Conservation (phyloP, 2,888 invertebrate species). For the Archaeoteleia sp. region DNA sequence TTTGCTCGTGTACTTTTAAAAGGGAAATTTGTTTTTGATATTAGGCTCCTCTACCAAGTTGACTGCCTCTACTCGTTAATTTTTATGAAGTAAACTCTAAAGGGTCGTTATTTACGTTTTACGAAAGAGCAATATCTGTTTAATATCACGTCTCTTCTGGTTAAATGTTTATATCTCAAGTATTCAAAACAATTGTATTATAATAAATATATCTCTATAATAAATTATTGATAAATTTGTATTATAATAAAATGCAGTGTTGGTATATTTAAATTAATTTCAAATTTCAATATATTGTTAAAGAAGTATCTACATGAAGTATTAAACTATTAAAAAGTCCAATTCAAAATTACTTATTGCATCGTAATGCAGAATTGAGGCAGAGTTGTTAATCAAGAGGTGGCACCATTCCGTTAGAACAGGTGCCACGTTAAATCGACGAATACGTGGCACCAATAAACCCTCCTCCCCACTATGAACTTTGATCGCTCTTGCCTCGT, state of each 20-base stretch:
- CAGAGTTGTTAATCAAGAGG: slow-evolving; percentile 8
- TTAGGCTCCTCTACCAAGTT: slow-evolving; percentile 55
- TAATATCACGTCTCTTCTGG: neutral
- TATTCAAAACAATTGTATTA: too few species aligned
- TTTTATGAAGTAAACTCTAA: slow-evolving; percentile 47
- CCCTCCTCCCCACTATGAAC: slow-evolving; percentile 57
- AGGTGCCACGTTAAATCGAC: slow-evolving; percentile 36
- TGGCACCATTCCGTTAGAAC: slow-evolving; percentile 23
- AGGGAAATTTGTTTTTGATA: slow-evolving; percentile 66
- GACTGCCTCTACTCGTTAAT: slow-evolving; percentile 50
- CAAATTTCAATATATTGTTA: too few species aligned
- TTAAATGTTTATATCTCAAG: too few species aligned
- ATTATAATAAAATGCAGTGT: too few species aligned
- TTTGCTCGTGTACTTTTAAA: slow-evolving; percentile 57
- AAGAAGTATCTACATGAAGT: too few species aligned
- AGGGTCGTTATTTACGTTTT: slow-evolving; percentile 12
- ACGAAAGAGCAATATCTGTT: slow-evolving; percentile 2
- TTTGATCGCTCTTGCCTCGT: slow-evolving; percentile 61
- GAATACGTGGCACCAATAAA: slow-evolving; percentile 56
- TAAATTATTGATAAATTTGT: too few species aligned
- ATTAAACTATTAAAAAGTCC: too few species aligned
- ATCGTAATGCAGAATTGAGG: too few species aligned
- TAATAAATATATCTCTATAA: too few species aligned
- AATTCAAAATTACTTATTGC: too few species aligned
- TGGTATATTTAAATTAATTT: too few species aligned